These are phyloP conservation scores for Castor canadensis DNA, from an alignment of 2,113 vertebrate genomes.

Conservation along the genomic window DNA sequence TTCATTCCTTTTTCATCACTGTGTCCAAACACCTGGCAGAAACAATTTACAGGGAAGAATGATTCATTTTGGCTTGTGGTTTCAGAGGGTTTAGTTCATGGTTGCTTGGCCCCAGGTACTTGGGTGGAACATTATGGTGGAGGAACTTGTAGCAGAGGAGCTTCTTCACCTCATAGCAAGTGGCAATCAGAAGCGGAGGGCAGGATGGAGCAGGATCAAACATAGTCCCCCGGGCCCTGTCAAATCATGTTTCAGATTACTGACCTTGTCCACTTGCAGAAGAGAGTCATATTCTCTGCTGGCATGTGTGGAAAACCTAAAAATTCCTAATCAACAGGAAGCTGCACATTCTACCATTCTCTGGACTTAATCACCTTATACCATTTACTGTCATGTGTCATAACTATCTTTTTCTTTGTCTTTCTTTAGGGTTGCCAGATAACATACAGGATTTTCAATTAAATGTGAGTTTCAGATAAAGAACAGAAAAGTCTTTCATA, in stretches of 20 bases:
- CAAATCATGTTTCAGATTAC: not conserved
- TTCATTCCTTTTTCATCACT: no score
- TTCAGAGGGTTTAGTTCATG: no score
- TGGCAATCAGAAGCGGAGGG: no score
- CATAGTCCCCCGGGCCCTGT: not conserved
- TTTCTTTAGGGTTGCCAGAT: not conserved
- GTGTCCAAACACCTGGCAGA: no score
- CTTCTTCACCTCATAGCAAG: no score
- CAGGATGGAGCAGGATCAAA: no score
- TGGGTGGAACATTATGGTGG: no score
- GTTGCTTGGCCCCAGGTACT: no score
- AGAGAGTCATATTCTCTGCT: not conserved
- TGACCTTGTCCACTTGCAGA: not conserved
- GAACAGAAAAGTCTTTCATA: not conserved
- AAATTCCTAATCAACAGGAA: not conserved
- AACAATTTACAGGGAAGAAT: no score
- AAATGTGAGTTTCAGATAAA: constrained; percentile 27
- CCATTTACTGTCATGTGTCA: not conserved
- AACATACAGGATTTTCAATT: not conserved
- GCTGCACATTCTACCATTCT: not conserved
- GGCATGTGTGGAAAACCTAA: not conserved
- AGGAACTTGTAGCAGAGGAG: no score
- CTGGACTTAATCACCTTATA: not conserved
- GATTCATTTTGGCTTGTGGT: no score
- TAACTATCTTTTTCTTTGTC: not conserved